Conservation (phyloP, 2,888 invertebrate genomes). For the Mythimna impura region DNA sequence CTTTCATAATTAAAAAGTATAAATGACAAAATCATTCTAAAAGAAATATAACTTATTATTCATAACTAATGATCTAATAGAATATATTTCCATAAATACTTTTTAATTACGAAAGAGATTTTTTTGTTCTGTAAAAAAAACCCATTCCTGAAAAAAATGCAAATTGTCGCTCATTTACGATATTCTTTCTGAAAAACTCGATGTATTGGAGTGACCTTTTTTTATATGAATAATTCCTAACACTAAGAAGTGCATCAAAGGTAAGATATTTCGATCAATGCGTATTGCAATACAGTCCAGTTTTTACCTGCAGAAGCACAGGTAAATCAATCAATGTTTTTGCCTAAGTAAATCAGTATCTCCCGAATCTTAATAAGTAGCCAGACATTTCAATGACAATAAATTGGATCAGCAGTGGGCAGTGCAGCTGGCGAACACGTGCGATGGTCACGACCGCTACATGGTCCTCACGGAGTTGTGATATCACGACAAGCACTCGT, state of each 20-base stretch:
- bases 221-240: background rate
- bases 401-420: constrained; percentile 73
- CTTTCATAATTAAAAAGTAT: too few species aligned
- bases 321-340: constrained; percentile 49
- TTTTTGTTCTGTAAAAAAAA: too few species aligned
- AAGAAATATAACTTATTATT: too few species aligned
- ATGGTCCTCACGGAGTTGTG: constrained; percentile 75
- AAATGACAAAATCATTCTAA: too few species aligned
- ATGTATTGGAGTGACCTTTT: constrained; percentile 23
- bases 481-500: constrained; percentile 71
- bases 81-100: too few species aligned
- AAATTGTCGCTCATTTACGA: too few species aligned
- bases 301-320: constrained; percentile 9
- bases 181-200: too few species aligned
- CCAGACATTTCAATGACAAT: constrained; percentile 79
- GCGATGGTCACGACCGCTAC: constrained; percentile 84
- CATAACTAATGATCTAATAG: too few species aligned
- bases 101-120: too few species aligned
- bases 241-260: background rate
- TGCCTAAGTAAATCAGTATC: constrained; percentile 42
- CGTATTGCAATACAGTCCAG: constrained; percentile 2
- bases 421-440: constrained; percentile 79
- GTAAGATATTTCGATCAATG: constrained; percentile 2
- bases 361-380: constrained; percentile 51
- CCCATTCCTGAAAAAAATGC: too few species aligned